These are phyloP conservation scores for Cottus gobio DNA, from an alignment of 2,113 vertebrate genomes.

Conservation along the genomic window DNA sequence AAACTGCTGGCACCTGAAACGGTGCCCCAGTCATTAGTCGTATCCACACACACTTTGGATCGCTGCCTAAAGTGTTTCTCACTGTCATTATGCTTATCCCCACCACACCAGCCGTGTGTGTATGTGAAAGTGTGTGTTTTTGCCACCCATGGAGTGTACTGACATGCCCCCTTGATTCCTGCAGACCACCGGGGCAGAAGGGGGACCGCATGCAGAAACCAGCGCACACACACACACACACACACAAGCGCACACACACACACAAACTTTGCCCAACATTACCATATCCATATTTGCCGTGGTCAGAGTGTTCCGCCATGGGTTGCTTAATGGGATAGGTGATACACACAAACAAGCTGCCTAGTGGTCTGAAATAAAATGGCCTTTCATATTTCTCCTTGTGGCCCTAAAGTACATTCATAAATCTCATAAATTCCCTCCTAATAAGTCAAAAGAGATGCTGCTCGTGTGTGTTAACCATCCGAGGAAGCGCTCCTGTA, in stretches of 20 bases:
- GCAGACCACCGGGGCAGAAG: slow-evolving; percentile 73
- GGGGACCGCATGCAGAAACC: slow-evolving; percentile 72
- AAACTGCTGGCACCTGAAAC: slow-evolving; percentile 23
- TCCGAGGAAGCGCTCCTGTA: slow-evolving; percentile 45
- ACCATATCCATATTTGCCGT: slow-evolving; percentile 76
- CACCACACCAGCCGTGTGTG: slow-evolving; percentile 36
- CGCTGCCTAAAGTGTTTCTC: slow-evolving; percentile 37
- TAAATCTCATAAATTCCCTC: slow-evolving; percentile 61
- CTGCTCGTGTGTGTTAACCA: slow-evolving; percentile 26
- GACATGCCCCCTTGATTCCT: slow-evolving; percentile 57
- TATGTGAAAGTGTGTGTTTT: slow-evolving; percentile 33
- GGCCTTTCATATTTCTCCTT: slow-evolving; percentile 56
- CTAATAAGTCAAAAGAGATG: slow-evolving; percentile 67
- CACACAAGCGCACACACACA: slow-evolving; percentile 13
- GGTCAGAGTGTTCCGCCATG: slow-evolving; percentile 50
- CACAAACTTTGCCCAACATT: slow-evolving; percentile 54
- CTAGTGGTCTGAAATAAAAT: slow-evolving; percentile 59
- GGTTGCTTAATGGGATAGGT: slow-evolving; percentile 54
- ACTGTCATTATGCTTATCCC: slow-evolving; percentile 36
- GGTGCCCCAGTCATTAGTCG: slow-evolving; percentile 32
- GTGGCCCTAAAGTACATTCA: slow-evolving; percentile 57
- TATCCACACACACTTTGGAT: slow-evolving; percentile 20
- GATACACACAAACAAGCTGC: slow-evolving; percentile 44
- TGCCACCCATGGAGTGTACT: slow-evolving; percentile 69
- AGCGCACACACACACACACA: slow-evolving; percentile 9